These are phyloP conservation scores for Diaperis boleti DNA, from an alignment of 2,888 invertebrate species.

Conservation along the genomic window DNA sequence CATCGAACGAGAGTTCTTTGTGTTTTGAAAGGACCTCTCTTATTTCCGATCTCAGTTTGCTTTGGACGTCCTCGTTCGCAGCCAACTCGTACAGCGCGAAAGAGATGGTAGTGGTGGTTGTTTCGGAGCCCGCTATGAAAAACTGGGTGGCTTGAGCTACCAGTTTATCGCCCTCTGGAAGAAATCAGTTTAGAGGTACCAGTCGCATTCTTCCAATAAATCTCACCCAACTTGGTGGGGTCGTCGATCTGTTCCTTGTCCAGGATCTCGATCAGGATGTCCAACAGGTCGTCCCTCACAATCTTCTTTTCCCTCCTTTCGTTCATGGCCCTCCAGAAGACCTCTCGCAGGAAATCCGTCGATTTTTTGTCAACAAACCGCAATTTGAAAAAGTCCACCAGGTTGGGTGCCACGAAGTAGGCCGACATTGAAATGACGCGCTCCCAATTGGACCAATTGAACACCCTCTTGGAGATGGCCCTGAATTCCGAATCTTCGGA, in stretches of 20 bases:
- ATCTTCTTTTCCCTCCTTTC: conserved; percentile 38
- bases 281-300: conserved; percentile 45
- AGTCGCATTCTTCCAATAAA: too few relatives aligned
- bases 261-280: conserved; percentile 43
- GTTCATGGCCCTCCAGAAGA: conserved; percentile 41
- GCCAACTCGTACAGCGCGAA: conserved; percentile 70
- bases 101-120: conserved; percentile 70
- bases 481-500: conserved; percentile 46
- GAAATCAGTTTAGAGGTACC: too few relatives aligned
- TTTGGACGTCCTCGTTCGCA: conserved; percentile 68
- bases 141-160: too few relatives aligned
- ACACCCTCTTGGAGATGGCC: conserved; percentile 34
- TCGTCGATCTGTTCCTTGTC: conserved; percentile 33
- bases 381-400: conserved; percentile 43
- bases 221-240: conserved; percentile 25
- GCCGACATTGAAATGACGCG: conserved; percentile 38
- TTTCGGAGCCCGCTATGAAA: too few relatives aligned
- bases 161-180: conserved; percentile 48
- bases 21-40: conserved; percentile 61
- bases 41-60: conserved; percentile 68
- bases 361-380: conserved; percentile 41
- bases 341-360: conserved; percentile 35
- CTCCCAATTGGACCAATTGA: conserved; percentile 37
- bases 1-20: conserved; percentile 67
- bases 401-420: conserved; percentile 44